phyloP scores from a whole-genome alignment of 2,113 vertebrate species.

The Theropithecus gelada region DNA sequence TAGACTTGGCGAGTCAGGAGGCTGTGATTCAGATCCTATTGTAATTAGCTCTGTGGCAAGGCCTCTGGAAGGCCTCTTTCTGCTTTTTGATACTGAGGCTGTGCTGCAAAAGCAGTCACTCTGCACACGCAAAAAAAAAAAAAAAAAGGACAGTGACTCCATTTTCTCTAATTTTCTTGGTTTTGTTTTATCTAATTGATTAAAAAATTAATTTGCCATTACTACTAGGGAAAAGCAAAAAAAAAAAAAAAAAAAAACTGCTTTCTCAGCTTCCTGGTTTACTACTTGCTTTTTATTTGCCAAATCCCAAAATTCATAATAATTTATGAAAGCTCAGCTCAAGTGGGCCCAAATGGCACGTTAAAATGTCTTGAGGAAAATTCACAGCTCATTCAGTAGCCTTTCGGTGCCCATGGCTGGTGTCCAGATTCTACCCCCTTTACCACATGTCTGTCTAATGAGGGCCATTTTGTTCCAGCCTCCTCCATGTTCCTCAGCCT shows the following conservation, averaged over 20 bases:
- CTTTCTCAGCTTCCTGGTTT: background rate
- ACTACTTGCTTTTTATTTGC: background rate
- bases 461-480: background rate
- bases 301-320: background rate
- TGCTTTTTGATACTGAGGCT: background rate
- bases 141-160: background rate
- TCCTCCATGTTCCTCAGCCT: background rate
- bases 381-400: background rate
- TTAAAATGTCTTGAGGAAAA: background rate
- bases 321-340: background rate
- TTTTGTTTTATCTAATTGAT: background rate
- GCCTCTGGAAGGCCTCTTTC: background rate
- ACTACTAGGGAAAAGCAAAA: background rate
- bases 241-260: background rate
- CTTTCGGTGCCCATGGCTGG: rapidly evolving
- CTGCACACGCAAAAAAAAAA: too few relatives aligned
- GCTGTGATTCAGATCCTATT: rapidly evolving
- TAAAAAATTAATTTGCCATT: background rate
- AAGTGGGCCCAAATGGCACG: background rate
- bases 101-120: background rate
- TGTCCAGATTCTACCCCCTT: background rate
- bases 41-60: background rate
- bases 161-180: background rate
- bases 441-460: background rate
- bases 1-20: background rate